A percentile compares a stretch with the other conserved stretches of the same genome.
These are phyloP conservation scores for Ctenodactylus gundi DNA, from an alignment of 2,113 vertebrate genomes.

Conservation along the genomic window DNA sequence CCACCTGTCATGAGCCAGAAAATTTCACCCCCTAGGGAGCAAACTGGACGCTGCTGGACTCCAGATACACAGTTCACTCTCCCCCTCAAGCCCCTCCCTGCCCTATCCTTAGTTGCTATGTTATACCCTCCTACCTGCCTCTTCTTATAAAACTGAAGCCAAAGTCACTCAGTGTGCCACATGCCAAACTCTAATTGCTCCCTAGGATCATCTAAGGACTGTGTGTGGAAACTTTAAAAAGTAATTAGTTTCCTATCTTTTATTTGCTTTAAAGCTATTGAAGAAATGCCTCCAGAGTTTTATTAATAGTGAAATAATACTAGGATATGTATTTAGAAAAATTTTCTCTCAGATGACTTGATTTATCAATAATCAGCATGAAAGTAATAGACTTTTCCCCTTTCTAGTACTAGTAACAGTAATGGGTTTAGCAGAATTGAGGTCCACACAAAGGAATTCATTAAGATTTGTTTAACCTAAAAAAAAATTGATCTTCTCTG, in stretches of 20 bases:
- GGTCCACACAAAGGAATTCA: constrained; percentile 23
- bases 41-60: background rate
- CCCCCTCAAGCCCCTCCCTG: background rate
- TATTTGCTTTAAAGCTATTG: constrained; percentile 5
- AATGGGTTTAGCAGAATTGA: background rate
- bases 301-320: background rate
- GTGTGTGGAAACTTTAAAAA: background rate
- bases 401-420: background rate
- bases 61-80: background rate
- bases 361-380: background rate
- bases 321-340: background rate
- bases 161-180: background rate
- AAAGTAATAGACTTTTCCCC: background rate
- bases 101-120: background rate
- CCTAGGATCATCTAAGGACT: background rate
- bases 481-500: too few species aligned
- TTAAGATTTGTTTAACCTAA: constrained; percentile 6
- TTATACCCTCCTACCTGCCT: background rate
- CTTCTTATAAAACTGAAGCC: background rate
- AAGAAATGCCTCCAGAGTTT: background rate
- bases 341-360: background rate
- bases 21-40: too few species aligned
- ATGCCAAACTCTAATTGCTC: background rate
- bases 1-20: background rate
- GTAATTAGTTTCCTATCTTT: background rate